phyloP scores from a whole-genome alignment of 1,140 invertebrate genomes.

The Drosophila rhopaloa region DNA sequence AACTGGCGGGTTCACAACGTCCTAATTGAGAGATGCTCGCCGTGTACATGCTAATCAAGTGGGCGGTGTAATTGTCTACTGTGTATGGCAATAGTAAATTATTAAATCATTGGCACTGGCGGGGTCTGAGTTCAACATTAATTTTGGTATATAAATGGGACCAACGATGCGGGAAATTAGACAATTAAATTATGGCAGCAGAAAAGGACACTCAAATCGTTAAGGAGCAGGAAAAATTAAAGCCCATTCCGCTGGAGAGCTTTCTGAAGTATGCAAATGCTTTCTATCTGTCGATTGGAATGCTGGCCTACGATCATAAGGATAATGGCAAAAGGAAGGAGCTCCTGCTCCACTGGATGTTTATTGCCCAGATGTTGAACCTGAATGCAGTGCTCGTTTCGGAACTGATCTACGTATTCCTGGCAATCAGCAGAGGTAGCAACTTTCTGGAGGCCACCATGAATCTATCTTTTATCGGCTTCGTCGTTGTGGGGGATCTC shows the following conservation, averaged over 20 bases:
- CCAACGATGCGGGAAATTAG: background rate
- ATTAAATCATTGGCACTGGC: slow-evolving; percentile 46
- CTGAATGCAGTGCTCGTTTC: slow-evolving; percentile 55
- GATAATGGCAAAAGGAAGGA: background rate
- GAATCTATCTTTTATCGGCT: slow-evolving; percentile 73
- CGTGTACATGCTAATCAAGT: slow-evolving; percentile 54
- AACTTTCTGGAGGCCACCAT: slow-evolving; percentile 76
- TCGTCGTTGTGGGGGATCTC: slow-evolving; percentile 62
- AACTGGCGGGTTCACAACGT: slow-evolving; percentile 66
- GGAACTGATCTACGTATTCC: slow-evolving; percentile 65
- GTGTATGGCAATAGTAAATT: slow-evolving; percentile 60
- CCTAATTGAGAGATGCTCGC: slow-evolving; percentile 72
- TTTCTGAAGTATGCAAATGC: slow-evolving; percentile 60
- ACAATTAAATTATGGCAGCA: slow-evolving; percentile 13
- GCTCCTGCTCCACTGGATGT: slow-evolving; percentile 35
- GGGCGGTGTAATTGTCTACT: slow-evolving; percentile 53
- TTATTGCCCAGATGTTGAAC: slow-evolving; percentile 55
- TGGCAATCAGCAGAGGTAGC: slow-evolving; percentile 54
- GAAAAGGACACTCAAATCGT: background rate
- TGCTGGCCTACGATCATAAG: slow-evolving; percentile 59
- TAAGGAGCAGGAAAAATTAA: background rate
- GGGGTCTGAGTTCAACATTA: background rate
- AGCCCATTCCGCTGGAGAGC: slow-evolving; percentile 11
- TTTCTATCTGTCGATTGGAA: slow-evolving; percentile 67
- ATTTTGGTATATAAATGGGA: slow-evolving; percentile 9